A percentile compares a stretch with the other conserved stretches of the same genome.
phyloP scores from a whole-genome alignment of 2,797 vertebrate genomes.

The Paramormyrops hopkinsi region DNA sequence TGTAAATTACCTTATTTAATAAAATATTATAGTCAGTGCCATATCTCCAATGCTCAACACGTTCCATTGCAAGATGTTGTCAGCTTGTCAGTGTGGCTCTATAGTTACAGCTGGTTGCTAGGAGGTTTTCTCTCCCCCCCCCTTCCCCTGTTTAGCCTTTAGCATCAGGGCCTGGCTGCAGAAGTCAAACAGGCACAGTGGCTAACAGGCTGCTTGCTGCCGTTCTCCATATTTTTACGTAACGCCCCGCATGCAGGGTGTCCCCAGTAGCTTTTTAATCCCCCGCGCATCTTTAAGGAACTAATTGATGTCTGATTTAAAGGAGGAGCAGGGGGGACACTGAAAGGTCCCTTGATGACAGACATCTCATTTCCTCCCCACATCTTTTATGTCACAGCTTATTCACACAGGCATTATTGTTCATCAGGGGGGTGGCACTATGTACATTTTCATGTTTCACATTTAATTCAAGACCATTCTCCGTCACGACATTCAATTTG shows the following conservation, averaged over 20 bases:
- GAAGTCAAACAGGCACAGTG: not conserved
- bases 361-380: not conserved
- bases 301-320: constrained; percentile 16
- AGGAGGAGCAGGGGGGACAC: not conserved
- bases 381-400: not conserved
- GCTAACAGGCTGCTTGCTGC: not conserved
- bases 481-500: not conserved
- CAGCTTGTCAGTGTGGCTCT: constrained; percentile 1
- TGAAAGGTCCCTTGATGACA: not conserved
- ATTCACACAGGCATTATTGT: not conserved
- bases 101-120: constrained; percentile 9
- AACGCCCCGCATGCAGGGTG: not conserved
- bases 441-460: not conserved
- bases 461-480: not conserved
- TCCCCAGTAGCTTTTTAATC: not conserved
- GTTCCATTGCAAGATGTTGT: not conserved
- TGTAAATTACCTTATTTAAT: not conserved
- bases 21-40: not conserved
- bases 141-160: not conserved
- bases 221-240: not conserved
- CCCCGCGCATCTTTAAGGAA: not conserved
- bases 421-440: not conserved
- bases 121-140: not conserved
- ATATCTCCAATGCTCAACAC: not conserved
- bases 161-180: not conserved